A percentile compares a stretch with the other conserved stretches of the same genome.
These are phyloP conservation scores for Agrochola litura DNA, from an alignment of 2,888 invertebrate genomes.

Conservation along the genomic window DNA sequence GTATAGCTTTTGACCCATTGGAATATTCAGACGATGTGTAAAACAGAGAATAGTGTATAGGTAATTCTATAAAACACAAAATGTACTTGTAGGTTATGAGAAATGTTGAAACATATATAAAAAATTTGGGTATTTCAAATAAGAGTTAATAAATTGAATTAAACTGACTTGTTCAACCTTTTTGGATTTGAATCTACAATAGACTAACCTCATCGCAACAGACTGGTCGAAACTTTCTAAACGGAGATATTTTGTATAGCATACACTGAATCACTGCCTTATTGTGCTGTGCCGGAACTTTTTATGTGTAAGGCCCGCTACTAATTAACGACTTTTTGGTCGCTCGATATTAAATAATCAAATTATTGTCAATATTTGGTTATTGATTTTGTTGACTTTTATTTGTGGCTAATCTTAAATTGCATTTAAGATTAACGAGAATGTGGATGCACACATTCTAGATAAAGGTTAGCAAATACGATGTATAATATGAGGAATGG, in stretches of 20 bases:
- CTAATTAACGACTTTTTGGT: constrained; percentile 73
- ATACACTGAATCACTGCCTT: constrained; percentile 90
- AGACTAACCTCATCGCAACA: constrained; percentile 89
- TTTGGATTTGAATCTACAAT: constrained; percentile 91
- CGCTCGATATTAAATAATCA: constrained; percentile 66
- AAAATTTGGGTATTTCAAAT: constrained; percentile 86
- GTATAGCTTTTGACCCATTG: constrained; percentile 84
- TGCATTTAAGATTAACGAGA: constrained; percentile 64
- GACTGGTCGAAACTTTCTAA: constrained; percentile 89
- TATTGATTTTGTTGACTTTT: constrained; percentile 69
- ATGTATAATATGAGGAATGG: constrained; percentile 51
- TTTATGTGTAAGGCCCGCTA: constrained; percentile 76
- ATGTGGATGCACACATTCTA: constrained; percentile 63
- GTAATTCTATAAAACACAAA: constrained; percentile 88
- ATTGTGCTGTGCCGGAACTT: constrained; percentile 89
- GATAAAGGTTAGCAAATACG: constrained; percentile 67
- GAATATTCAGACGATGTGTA: constrained; percentile 86
- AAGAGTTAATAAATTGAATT: constrained; percentile 86
- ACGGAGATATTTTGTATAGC: constrained; percentile 89
- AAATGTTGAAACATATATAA: constrained; percentile 88
- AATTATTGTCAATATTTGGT: constrained; percentile 64
- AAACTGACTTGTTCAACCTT: constrained; percentile 87
- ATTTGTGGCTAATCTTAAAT: constrained; percentile 63
- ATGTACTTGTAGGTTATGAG: constrained; percentile 90
- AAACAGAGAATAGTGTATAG: constrained; percentile 87